Conservation (phyloP, 2,113 vertebrate genomes). For the Aptenodytes forsteri region DNA sequence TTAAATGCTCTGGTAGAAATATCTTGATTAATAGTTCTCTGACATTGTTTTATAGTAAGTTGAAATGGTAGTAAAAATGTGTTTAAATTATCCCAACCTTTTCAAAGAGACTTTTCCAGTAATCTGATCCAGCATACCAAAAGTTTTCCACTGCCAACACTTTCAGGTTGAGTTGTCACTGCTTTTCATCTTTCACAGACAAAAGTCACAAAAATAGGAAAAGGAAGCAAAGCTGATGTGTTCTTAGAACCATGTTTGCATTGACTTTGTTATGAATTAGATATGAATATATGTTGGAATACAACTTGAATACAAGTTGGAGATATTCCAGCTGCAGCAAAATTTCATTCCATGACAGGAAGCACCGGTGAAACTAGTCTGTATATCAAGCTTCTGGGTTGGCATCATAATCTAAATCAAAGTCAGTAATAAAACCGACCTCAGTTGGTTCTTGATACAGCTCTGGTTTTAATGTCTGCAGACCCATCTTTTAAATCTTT, state of each 20-base stretch:
- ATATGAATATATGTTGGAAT: not conserved
- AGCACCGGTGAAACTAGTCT: not conserved
- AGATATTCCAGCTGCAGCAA: not conserved
- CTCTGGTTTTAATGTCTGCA: not conserved
- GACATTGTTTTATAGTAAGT: not conserved
- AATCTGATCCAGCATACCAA: not conserved
- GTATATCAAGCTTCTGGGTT: not conserved
- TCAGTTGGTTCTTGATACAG: not conserved
- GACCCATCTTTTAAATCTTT: not conserved
- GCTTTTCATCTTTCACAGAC: not conserved
- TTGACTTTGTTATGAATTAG: not conserved
- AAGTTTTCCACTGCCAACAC: not conserved
- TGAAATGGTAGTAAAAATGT: not conserved
- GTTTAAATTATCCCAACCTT: not conserved
- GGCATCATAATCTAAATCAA: not conserved
- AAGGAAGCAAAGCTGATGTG: fast-evolving
- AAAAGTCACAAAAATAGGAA: not conserved
- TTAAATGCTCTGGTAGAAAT: not conserved
- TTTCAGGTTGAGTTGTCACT: not conserved
- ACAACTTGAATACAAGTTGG: not conserved
- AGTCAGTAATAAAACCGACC: not conserved
- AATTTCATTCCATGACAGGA: not conserved
- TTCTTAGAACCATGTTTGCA: not conserved
- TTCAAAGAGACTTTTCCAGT: not conserved
- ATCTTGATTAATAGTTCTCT: not conserved